A percentile compares a stretch with the other conserved stretches of the same genome.
Evolutionary conservation across 2,113 vertebrate species (phyloP).

Genomic region (Charadrius vociferus): DNA sequence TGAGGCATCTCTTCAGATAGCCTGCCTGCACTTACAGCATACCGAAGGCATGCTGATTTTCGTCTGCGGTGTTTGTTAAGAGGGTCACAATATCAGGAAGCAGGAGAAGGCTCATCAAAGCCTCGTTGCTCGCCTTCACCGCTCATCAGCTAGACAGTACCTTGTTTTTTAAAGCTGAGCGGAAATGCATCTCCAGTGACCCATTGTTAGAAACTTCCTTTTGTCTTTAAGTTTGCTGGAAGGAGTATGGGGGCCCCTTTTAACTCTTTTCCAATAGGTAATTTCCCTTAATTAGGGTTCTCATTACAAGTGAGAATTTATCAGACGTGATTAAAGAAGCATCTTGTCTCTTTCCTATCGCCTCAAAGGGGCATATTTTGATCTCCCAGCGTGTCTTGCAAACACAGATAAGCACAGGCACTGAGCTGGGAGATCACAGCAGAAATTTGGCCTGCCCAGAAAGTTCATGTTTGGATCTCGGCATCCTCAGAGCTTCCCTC

Average conservation of each 20-base stretch:
- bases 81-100: slow-evolving; percentile 99
- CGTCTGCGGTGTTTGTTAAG: slow-evolving; percentile 83
- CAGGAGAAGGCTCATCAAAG: slow-evolving; percentile 98
- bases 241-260: slow-evolving; percentile 78
- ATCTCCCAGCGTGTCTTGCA: slow-evolving; percentile 65
- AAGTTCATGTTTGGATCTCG: slow-evolving; percentile 43
- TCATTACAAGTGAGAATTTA: slow-evolving; percentile 76
- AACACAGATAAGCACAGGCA: slow-evolving; percentile 52
- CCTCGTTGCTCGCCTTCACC: slow-evolving; percentile 75
- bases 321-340: slow-evolving; percentile 77
- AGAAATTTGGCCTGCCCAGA: slow-evolving; percentile 43
- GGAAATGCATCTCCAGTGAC: slow-evolving; percentile 99
- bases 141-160: slow-evolving; percentile 87
- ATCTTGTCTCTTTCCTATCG: slow-evolving; percentile 74
- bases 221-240: slow-evolving; percentile 85
- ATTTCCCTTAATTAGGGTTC: slow-evolving; percentile 83
- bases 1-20: slow-evolving; percentile 83
- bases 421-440: slow-evolving; percentile 12
- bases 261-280: slow-evolving; percentile 84
- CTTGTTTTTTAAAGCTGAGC: slow-evolving; percentile 87
- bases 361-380: slow-evolving; percentile 65
- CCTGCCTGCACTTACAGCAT: slow-evolving; percentile 75
- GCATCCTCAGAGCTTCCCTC: slow-evolving; percentile 55
- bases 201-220: slow-evolving; percentile 98
- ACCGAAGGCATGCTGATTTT: slow-evolving; percentile 81